Conservation (phyloP, 2,113 vertebrate species). For the Muntiacus muntjak region DNA sequence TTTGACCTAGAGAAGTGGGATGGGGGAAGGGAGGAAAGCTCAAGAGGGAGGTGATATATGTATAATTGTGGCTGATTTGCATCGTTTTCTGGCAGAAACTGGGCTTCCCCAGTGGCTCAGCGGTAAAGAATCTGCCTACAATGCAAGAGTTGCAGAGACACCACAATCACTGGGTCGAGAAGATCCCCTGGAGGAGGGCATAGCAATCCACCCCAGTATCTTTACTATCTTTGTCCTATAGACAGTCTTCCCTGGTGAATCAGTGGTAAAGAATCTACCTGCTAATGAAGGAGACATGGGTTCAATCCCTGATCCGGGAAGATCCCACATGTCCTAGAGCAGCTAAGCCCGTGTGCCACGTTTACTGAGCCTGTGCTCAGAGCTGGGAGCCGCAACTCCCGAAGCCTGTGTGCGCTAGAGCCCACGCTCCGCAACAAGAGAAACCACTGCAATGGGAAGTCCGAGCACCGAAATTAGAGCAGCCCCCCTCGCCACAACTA, state of each 20-base stretch:
- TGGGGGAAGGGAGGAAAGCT: not conserved
- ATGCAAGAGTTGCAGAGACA: not conserved
- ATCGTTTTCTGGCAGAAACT: not conserved
- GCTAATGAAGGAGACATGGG: not conserved
- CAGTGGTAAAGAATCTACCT: not conserved
- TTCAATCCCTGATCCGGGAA: not conserved
- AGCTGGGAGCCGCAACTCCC: not conserved
- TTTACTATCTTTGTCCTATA: not conserved
- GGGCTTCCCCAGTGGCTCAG: not conserved
- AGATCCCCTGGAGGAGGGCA: not conserved
- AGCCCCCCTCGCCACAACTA: not conserved
- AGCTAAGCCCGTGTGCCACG: not conserved
- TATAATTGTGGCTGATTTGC: not conserved
- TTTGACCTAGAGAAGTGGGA: not conserved
- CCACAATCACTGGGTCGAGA: not conserved
- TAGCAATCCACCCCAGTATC: not conserved
- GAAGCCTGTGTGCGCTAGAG: not conserved
- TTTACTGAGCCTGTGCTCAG: not conserved
- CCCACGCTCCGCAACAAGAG: not conserved
- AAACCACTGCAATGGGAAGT: not conserved
- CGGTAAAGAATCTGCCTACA: not conserved
- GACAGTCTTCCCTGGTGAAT: not conserved
- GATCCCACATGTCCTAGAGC: not conserved
- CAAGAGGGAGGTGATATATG: not conserved
- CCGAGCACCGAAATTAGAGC: not conserved